phyloP scores from a whole-genome alignment of 2,113 vertebrate species.

The Percopsis transmontana region DNA sequence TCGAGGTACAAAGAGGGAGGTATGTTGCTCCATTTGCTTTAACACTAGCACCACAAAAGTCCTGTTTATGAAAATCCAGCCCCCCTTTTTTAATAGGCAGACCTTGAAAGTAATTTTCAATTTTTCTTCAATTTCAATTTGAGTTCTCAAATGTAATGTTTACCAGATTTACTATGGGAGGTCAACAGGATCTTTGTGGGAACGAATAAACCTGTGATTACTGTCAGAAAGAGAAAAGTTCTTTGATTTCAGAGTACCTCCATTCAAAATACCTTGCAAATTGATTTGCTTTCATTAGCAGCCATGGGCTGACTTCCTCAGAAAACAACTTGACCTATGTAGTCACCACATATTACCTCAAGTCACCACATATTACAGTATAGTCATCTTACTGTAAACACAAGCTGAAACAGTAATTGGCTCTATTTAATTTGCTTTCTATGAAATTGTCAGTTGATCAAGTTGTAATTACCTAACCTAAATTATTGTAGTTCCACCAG shows the following conservation, averaged over 20 bases:
- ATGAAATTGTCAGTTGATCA: background rate
- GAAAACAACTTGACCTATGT: conserved; percentile 1
- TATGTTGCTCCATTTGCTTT: conserved; percentile 37
- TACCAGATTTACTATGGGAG: background rate
- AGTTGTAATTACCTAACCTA: background rate
- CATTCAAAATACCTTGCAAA: background rate
- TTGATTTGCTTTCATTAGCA: background rate
- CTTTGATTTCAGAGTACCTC: background rate
- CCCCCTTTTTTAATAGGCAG: background rate
- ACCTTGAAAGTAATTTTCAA: background rate
- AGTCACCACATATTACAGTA: background rate
- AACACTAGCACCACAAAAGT: conserved; percentile 1
- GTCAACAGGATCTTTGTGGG: no score
- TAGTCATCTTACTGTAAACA: background rate
- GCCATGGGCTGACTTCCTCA: background rate
- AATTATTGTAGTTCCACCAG: no score
- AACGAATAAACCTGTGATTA: background rate
- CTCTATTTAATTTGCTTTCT: background rate
- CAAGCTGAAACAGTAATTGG: background rate
- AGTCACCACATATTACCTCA: background rate
- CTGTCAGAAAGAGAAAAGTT: background rate
- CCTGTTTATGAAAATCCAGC: conserved; percentile 25
- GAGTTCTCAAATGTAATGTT: conserved; percentile 17
- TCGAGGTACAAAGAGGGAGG: conserved; percentile 38
- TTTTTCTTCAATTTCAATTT: conserved; percentile 5